phyloP scores from a whole-genome alignment of 2,888 invertebrate species.

The Scaptomyza caliginosa region DNA sequence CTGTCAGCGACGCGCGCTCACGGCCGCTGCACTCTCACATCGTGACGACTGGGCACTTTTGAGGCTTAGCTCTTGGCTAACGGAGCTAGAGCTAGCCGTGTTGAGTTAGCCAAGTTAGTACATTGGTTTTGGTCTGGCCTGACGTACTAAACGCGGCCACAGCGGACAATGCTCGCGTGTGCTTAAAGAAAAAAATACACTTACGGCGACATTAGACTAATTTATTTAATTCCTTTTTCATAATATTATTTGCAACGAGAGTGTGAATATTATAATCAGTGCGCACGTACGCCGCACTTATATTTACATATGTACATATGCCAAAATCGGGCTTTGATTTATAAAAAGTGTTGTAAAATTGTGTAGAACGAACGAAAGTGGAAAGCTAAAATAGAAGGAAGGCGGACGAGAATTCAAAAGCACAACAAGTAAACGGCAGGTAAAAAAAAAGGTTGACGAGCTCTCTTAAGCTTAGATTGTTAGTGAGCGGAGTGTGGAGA shows the following conservation, averaged over 20 bases:
- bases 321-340: conserved; percentile 22
- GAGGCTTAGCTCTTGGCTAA: conserved; percentile 60
- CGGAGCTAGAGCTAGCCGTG: conserved; percentile 52
- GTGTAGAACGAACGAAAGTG: conserved; percentile 57
- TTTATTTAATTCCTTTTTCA: conserved; percentile 49
- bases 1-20: conserved; percentile 2
- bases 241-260: conserved; percentile 31
- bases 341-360: conserved; percentile 66
- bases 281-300: background rate
- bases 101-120: conserved; percentile 70
- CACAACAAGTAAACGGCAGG: conserved; percentile 64
- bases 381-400: conserved; percentile 54
- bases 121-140: conserved; percentile 62
- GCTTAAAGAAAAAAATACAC: conserved; percentile 31
- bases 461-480: conserved; percentile 43
- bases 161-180: conserved; percentile 72
- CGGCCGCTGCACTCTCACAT: conserved; percentile 1
- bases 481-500: conserved; percentile 30
- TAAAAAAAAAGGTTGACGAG: conserved; percentile 46
- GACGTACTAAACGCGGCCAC: conserved; percentile 63
- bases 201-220: conserved; percentile 50
- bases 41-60: conserved; percentile 11
- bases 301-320: conserved; percentile 4
- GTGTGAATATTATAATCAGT: conserved; percentile 25
- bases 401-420: conserved; percentile 57